Evolutionary conservation across 2,113 vertebrate genomes (phyloP), one percentile per base, ranked within the genome.

Genomic region (Stigmatopora argus): DNA sequence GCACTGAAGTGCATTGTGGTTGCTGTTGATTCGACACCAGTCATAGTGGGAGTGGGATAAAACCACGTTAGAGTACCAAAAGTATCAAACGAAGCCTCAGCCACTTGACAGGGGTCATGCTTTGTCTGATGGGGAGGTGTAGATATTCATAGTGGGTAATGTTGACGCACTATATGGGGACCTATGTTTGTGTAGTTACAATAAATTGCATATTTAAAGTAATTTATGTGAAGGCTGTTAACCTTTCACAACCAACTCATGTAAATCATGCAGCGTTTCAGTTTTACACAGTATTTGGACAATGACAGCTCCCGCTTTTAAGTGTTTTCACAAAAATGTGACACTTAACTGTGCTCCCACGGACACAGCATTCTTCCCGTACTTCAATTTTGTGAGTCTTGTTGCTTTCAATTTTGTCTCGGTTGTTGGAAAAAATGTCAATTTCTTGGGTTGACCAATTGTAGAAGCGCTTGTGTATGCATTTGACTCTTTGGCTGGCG

Each of bases 151-250:
- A 64, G 71, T 59, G 58, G 61, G 70, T 75, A 61, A 45, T 77
- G 47, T 77, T 81, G 70, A 73, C 78, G 76, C 75, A 85, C 81
- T 85, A 86, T 89, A 86, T 86, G 88, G 83, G 62, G 65, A 67
- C 61, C 70, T 26, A 72, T 73, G 73, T 71, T 71, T 79, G 82
- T 87, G 72, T 79, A 76, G 71, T 71, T 82, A 80, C 77, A 85
- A 78, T 65, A 41, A 31, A 31, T 31, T 31, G 3, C 26, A 31
- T 31, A 67, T 77, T 48, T 89, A 88, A 90, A 78, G 84, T 81
- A 78, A 84, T 91, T 91, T 89, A 71, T 80, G 81, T 75, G 65
- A 81, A 70, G 77, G 72, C 78, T 69, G 74, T 71, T 15, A 72
- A 77, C 69, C 78, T 34, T 23, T 48, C 62, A 70, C 67, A 64